phyloP scores from a whole-genome alignment of 2,113 vertebrate genomes.

The Tenebrosternarchus preto region DNA sequence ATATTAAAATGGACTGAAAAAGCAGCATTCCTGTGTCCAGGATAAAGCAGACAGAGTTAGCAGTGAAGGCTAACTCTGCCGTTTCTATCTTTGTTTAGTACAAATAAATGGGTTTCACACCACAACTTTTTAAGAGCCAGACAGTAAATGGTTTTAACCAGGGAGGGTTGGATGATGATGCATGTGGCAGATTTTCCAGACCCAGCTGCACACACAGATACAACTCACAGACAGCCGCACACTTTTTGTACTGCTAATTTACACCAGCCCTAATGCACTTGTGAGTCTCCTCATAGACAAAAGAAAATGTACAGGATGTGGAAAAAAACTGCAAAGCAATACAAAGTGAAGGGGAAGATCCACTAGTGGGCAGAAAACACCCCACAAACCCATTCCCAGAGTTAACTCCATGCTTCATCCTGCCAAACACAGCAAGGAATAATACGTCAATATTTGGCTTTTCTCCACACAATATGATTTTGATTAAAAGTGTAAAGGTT shows the following conservation, averaged over 20 bases:
- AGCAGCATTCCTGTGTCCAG: constrained; percentile 51
- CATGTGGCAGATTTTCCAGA: constrained; percentile 63
- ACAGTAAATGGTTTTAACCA: constrained; percentile 57
- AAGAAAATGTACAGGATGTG: constrained; percentile 60
- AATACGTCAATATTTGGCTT: constrained; percentile 75
- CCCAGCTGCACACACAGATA: constrained; percentile 59
- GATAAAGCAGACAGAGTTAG: constrained; percentile 66
- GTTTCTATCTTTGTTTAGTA: constrained; percentile 62
- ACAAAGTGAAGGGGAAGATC: neutral
- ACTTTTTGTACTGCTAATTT: constrained; percentile 71
- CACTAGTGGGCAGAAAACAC: constrained; percentile 54
- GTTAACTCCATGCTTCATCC: constrained; percentile 59
- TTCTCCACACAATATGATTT: constrained; percentile 74
- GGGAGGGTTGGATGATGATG: constrained; percentile 48
- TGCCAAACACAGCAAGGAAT: constrained; percentile 63
- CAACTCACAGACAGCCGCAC: constrained; percentile 59
- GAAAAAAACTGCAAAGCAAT: constrained; percentile 22
- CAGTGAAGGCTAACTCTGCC: constrained; percentile 54
- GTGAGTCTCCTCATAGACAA: constrained; percentile 64
- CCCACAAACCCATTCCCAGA: constrained; percentile 62
- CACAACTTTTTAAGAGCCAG: constrained; percentile 64
- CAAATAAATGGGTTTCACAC: constrained; percentile 65
- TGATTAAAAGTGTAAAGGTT: constrained; percentile 83
- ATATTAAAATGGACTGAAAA: constrained; percentile 46
- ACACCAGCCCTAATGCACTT: constrained; percentile 65